A percentile compares a stretch with the other conserved stretches of the same genome.
Evolutionary conservation across 2,888 invertebrate species (phyloP).

Genomic region (Erannis defoliaria): DNA sequence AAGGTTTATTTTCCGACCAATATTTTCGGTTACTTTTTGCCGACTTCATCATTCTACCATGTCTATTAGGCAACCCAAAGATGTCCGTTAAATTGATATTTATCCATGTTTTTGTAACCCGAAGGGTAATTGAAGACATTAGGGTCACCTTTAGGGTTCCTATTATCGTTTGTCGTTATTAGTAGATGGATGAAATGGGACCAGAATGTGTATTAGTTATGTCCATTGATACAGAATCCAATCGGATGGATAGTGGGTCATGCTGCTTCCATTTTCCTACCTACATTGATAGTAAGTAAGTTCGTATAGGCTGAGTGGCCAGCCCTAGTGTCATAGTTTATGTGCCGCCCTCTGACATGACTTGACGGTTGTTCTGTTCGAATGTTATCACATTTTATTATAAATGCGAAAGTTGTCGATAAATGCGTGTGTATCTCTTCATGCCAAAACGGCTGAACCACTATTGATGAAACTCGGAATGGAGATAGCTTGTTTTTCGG

Average conservation of each 20-base stretch:
- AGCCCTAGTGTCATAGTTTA: too few species aligned
- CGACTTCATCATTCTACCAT: constrained; percentile 10
- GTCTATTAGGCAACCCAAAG: constrained; percentile 8
- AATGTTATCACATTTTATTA: too few species aligned
- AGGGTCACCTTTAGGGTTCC: constrained; percentile 24
- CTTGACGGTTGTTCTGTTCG: too few species aligned
- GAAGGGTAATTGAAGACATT: constrained; percentile 17
- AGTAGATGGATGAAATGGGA: constrained; percentile 15
- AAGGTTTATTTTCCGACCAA: constrained; percentile 16
- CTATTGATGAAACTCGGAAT: too few species aligned
- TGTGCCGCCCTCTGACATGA: too few species aligned
- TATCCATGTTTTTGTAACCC: constrained; percentile 25
- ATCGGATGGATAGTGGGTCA: neutral
- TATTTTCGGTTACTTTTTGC: constrained; percentile 16
- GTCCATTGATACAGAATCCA: constrained; percentile 14
- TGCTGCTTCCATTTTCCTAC: too few species aligned
- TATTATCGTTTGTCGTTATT: constrained; percentile 33
- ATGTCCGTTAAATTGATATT: constrained; percentile 29
- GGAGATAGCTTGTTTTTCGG: too few species aligned
- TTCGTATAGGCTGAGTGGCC: too few species aligned
- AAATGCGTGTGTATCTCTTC: too few species aligned
- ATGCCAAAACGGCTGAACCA: too few species aligned
- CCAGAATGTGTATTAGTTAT: constrained; percentile 6
- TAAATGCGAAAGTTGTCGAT: too few species aligned
- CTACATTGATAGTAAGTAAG: too few species aligned